These are phyloP conservation scores for Bilobella aurantiaca DNA, from an alignment of 1,140 invertebrate genomes.

Conservation along the genomic window DNA sequence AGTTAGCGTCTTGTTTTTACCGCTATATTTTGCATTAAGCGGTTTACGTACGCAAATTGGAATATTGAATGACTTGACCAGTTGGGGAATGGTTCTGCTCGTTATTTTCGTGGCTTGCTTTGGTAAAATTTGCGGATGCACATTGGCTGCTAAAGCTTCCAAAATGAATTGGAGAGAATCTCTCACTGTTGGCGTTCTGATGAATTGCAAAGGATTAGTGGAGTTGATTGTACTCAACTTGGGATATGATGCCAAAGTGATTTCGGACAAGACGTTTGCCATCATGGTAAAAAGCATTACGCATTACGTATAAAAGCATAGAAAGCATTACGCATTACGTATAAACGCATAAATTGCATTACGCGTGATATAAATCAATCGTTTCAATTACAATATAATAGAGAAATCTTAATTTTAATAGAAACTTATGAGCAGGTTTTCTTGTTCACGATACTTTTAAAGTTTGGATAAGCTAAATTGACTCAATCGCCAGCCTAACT, in stretches of 20 bases:
- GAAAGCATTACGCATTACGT: no score
- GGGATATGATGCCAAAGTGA: constrained; percentile 25
- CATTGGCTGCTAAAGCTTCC: constrained; percentile 14
- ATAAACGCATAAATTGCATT: no score
- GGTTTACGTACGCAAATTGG: constrained; percentile 24
- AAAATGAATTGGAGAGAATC: constrained; percentile 24
- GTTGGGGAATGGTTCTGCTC: constrained; percentile 21
- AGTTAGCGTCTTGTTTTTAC: constrained; percentile 23
- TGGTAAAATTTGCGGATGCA: constrained; percentile 27
- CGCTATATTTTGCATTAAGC: constrained; percentile 24
- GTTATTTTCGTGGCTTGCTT: constrained; percentile 22
- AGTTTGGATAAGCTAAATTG: no score
- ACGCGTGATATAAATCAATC: no score
- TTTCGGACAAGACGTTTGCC: constrained; percentile 19
- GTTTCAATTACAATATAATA: no score
- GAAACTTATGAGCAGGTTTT: no score
- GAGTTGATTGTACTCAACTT: constrained; percentile 29
- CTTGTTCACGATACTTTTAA: no score
- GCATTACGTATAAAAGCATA: no score
- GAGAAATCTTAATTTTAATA: no score
- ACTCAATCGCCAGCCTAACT: no score
- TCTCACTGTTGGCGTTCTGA: constrained; percentile 16
- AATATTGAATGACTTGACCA: constrained; percentile 13
- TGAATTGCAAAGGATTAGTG: constrained; percentile 28
- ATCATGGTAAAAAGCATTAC: no score